These are phyloP conservation scores for Morpho helenor DNA, from an alignment of 2,888 invertebrate species.

Conservation along the genomic window DNA sequence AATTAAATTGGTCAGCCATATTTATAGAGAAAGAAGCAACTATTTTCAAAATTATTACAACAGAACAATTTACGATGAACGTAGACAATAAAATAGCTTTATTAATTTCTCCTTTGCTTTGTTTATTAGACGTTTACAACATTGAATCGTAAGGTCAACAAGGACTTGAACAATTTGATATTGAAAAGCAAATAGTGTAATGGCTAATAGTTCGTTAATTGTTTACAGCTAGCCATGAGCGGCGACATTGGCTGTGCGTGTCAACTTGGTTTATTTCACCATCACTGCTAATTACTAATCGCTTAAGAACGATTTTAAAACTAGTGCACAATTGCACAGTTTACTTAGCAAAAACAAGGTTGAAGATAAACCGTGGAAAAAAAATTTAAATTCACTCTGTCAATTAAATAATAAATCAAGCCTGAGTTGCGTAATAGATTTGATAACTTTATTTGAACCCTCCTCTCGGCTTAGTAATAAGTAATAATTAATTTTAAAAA, in stretches of 20 bases:
- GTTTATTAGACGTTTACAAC: constrained; percentile 4
- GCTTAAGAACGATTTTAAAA: not conserved
- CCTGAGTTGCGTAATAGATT: no score
- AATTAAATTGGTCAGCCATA: no score
- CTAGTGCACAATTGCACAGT: not conserved
- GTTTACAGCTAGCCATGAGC: constrained; percentile 1
- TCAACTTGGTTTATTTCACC: constrained; percentile 9
- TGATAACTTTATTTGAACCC: no score
- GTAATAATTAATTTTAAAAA: no score
- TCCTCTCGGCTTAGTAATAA: no score
- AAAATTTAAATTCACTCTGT: no score
- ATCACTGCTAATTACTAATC: constrained; percentile 5
- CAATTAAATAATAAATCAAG: no score
- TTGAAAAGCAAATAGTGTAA: constrained; percentile 15
- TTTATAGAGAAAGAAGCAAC: no score
- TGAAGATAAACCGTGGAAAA: no score
- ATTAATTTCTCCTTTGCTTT: constrained; percentile 13
- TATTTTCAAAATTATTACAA: no score
- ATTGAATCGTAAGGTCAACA: constrained; percentile 12
- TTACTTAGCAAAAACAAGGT: constrained; percentile 4
- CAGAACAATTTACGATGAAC: not conserved
- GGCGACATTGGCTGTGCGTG: constrained; percentile 10
- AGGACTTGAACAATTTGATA: constrained; percentile 13
- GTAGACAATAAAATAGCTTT: constrained; percentile 7
- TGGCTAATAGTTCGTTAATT: constrained; percentile 13